Percentiles rank a stretch among this genome's conserved stretches.
phyloP scores from a whole-genome alignment of 2,888 invertebrate species.

The Noctua janthe region DNA sequence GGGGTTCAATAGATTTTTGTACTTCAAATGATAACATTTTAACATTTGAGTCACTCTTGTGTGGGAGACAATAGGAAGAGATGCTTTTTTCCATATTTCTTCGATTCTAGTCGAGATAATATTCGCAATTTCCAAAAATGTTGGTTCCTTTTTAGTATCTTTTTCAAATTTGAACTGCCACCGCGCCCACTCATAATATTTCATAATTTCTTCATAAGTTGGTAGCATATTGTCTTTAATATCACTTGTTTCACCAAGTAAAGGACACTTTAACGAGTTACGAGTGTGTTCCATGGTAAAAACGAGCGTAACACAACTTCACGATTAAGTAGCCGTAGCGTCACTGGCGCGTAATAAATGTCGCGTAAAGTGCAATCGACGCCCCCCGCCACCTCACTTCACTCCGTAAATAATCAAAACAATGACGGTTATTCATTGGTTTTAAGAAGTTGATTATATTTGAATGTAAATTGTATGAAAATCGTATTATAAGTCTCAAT shows the following conservation, averaged over 20 bases:
- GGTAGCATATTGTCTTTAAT: conserved; percentile 2
- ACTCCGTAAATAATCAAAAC: too few species aligned
- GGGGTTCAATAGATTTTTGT: background rate
- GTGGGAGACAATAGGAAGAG: background rate
- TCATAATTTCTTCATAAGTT: conserved; percentile 4
- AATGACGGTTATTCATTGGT: too few species aligned
- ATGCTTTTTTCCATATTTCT: background rate
- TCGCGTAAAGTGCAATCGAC: too few species aligned
- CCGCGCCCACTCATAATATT: background rate
- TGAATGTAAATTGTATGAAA: too few species aligned
- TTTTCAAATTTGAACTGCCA: background rate
- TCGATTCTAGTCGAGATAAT: background rate
- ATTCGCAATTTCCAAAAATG: background rate
- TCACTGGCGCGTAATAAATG: background rate
- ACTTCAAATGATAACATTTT: background rate
- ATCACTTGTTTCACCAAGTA: too few species aligned
- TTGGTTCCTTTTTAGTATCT: conserved; percentile 3
- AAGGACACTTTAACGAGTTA: too few species aligned
- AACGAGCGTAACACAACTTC: background rate
- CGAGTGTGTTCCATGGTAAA: too few species aligned
- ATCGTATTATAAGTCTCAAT: too few species aligned
- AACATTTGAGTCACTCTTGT: conserved; percentile 4
- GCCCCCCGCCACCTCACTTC: too few species aligned
- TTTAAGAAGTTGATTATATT: too few species aligned
- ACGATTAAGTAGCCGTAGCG: background rate